Evolutionary conservation across 2,888 invertebrate genomes (phyloP), one percentile per base, ranked within the genome.

Genomic region (Heliconius cydno): DNA sequence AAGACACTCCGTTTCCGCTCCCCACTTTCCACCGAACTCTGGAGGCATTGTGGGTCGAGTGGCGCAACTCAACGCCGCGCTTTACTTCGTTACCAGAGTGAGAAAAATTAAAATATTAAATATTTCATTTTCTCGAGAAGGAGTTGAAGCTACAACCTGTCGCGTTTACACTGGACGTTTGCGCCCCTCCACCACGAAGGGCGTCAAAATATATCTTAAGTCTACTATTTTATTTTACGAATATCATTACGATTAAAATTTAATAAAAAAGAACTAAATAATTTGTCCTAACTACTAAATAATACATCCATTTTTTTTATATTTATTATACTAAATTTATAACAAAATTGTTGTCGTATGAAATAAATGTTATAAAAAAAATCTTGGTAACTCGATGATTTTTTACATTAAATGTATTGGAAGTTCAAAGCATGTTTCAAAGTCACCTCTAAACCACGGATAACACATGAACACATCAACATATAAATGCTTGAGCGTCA

Each of bases 381-480:
- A 65, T 28, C 65, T 28, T 25, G 6, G 25, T 15, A 15, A 65
- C 65, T 65, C 41, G 70, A 19, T 68, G 10, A 38, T 68, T 68
- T n/a, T 25, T 41, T 41, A 70, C 25, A 15, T 70, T 46, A 25
- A 70, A 70, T 70, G 70, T 25, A 70, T 70, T 46, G 25, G 15
- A 70, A 41, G 41, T 70, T 41, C 70, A 70, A 46, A 70, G 70
- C 70, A 70, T 70, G 70, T 70, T 38, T 73, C 60, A 73, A 73
- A 60, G 73, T 73, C 73, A 73, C 73, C 73, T 73, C 34, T 34
- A 60, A 60, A 60, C 73, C 34, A 60, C 34, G 73, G 73, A 73
- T 60, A 57, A n/a, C 73, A 73, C 73, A 60, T 73, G n/a, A 73
- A 73, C 60, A 73, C 25, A 41, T 68, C 38, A 25, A 19, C 52